Percentiles rank a stretch among this genome's conserved stretches.
Conservation (phyloP, 2,113 vertebrate genomes). For the Sardina pilchardus region DNA sequence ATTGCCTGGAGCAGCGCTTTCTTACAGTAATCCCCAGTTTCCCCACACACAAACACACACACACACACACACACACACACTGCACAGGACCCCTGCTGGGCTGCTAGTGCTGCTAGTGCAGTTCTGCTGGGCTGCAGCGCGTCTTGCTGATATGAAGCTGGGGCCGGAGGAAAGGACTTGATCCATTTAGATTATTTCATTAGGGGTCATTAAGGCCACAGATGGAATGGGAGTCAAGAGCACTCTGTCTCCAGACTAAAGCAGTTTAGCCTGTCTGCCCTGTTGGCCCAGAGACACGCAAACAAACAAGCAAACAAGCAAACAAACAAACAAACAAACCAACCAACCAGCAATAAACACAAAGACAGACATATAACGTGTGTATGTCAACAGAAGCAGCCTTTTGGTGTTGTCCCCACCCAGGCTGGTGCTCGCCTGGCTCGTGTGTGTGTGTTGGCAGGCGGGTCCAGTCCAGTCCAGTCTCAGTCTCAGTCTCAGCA, state of each 20-base stretch:
- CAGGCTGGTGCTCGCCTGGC: too few species aligned
- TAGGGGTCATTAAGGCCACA: constrained; percentile 26
- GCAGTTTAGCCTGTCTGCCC: not conserved
- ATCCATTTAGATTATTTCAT: constrained; percentile 24
- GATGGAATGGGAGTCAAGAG: not conserved
- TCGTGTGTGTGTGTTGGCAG: too few species aligned
- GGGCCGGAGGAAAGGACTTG: constrained; percentile 24
- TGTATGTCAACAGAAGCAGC: too few species aligned
- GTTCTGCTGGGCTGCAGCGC: not conserved
- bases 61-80: too few species aligned
- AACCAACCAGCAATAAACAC: not conserved
- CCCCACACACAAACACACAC: too few species aligned
- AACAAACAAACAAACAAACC: not conserved
- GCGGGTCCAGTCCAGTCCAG: too few species aligned
- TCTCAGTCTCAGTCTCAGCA: not conserved
- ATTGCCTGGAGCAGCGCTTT: not conserved
- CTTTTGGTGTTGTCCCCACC: too few species aligned
- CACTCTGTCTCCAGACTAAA: not conserved
- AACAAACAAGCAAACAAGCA: not conserved
- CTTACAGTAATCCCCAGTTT: not conserved
- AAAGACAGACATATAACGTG: too few species aligned
- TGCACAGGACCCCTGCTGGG: not conserved
- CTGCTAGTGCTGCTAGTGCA: too few species aligned
- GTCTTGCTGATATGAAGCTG: constrained; percentile 8
- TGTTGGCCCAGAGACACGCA: constrained; percentile 7